These are phyloP conservation scores for Galleria mellonella DNA, from an alignment of 1,140 invertebrate genomes.

Conservation along the genomic window DNA sequence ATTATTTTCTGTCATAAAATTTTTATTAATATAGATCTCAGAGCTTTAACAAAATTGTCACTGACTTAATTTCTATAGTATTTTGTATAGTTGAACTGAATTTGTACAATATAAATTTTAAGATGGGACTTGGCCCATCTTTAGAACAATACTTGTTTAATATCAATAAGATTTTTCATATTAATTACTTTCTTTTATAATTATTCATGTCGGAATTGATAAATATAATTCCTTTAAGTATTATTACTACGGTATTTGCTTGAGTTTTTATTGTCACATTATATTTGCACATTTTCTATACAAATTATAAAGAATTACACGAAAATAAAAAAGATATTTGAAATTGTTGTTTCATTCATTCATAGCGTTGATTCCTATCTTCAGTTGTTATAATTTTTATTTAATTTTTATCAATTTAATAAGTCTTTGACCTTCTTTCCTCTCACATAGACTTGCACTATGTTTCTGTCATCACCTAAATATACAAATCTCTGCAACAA, in stretches of 20 bases:
- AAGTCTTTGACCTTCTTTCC: constrained; percentile 73
- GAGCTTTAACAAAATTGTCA: constrained; percentile 33
- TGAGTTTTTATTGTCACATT: constrained; percentile 56
- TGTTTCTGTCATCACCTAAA: constrained; percentile 89
- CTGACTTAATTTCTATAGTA: constrained; percentile 7
- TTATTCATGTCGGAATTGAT: constrained; percentile 14
- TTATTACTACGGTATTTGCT: constrained; percentile 39
- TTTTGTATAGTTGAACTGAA: background rate
- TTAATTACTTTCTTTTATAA: constrained; percentile 2
- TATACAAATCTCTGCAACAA: constrained; percentile 88
- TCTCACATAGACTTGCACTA: constrained; percentile 83
- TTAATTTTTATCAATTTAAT: background rate
- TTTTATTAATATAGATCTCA: constrained; percentile 19
- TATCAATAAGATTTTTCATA: no score
- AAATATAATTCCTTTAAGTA: constrained; percentile 38
- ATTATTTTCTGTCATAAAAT: constrained; percentile 34
- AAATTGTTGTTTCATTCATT: constrained; percentile 6
- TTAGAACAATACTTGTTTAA: no score
- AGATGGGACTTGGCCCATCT: no score
- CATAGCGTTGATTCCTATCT: no score
- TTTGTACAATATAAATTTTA: constrained; percentile 3
- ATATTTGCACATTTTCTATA: constrained; percentile 65
- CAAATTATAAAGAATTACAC: constrained; percentile 65
- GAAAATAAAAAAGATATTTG: constrained; percentile 44
- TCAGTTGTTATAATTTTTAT: no score